These are phyloP conservation scores for Leptinotarsa haldemani DNA, from an alignment of 2,888 invertebrate species.

Conservation along the genomic window DNA sequence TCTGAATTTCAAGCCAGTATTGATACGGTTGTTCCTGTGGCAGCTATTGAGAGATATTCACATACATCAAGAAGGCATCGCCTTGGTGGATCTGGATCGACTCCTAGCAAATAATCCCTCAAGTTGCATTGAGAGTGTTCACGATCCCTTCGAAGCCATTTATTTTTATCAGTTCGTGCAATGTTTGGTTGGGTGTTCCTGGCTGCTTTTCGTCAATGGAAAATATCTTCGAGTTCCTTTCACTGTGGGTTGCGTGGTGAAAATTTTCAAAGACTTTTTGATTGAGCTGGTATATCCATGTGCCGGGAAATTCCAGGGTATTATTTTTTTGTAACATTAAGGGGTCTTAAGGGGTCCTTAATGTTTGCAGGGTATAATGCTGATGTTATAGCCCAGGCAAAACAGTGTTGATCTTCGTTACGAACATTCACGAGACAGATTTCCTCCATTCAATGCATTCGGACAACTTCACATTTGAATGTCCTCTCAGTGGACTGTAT, in stretches of 20 bases:
- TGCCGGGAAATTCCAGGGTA: slow-evolving; percentile 57
- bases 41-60: slow-evolving; percentile 72
- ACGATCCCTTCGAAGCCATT: slow-evolving; percentile 72
- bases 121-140: slow-evolving; percentile 66
- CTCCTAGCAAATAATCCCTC: slow-evolving; percentile 67
- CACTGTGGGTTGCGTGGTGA: slow-evolving; percentile 68
- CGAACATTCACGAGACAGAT: no score
- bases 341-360: no score
- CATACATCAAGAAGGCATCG: slow-evolving; percentile 64
- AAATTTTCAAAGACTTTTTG: slow-evolving; percentile 69
- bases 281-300: slow-evolving; percentile 67
- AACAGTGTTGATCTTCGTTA: no score
- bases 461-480: no score
- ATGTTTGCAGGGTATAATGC: no score
- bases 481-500: no score
- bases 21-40: slow-evolving; percentile 72
- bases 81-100: slow-evolving; percentile 69
- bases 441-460: no score
- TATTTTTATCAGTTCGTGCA: slow-evolving; percentile 74
- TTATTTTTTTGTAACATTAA: neutral
- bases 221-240: slow-evolving; percentile 52
- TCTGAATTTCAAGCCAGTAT: slow-evolving; percentile 55
- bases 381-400: no score
- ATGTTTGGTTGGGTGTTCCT: slow-evolving; percentile 65
- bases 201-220: slow-evolving; percentile 64